Evolutionary conservation across 2,113 vertebrate species (phyloP).

Genomic region (Coptodon bakossiorum): DNA sequence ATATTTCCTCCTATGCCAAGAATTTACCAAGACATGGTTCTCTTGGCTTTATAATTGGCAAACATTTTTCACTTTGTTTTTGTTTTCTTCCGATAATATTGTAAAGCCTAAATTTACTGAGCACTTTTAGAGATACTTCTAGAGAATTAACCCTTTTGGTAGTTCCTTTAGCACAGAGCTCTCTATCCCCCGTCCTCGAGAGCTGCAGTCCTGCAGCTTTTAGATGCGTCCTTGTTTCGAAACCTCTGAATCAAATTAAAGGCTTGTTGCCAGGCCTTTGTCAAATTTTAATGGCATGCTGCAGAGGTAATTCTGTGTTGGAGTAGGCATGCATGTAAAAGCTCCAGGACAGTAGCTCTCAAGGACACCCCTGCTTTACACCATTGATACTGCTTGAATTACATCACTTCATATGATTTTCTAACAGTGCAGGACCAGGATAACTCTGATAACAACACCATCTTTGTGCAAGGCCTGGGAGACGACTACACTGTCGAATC

Average conservation of each 20-base stretch:
- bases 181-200: neutral
- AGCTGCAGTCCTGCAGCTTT: neutral
- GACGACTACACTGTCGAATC: conserved; percentile 85
- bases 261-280: rapidly evolving
- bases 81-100: neutral
- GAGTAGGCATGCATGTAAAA: neutral
- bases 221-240: neutral
- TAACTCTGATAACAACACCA: conserved; percentile 92
- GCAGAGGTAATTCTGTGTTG: neutral
- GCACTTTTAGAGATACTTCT: neutral
- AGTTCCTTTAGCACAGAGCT: neutral
- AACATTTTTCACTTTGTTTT: neutral
- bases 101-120: neutral
- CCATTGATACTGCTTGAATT: neutral
- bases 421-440: conserved; percentile 77
- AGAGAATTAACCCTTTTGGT: neutral
- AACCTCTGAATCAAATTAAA: neutral
- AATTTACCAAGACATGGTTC: neutral
- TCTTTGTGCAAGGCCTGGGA: conserved; percentile 89
- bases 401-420: neutral
- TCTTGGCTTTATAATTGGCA: neutral
- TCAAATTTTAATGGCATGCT: neutral
- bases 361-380: neutral
- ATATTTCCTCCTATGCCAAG: neutral
- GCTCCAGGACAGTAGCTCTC: neutral